These are phyloP conservation scores for Cebidichthys violaceus DNA, from an alignment of 2,113 vertebrate species.

Conservation along the genomic window DNA sequence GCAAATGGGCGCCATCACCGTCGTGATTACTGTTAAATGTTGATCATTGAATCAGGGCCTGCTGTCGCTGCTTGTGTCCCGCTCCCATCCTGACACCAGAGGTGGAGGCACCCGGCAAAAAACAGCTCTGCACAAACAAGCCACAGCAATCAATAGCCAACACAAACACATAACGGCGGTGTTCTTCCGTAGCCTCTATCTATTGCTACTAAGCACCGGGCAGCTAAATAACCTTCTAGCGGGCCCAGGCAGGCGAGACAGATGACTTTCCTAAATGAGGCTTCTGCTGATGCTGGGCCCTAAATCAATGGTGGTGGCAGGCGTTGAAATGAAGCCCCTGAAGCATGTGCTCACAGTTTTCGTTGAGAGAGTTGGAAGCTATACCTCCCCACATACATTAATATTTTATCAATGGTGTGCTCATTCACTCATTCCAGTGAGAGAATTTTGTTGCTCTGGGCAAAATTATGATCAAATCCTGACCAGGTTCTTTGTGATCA, in stretches of 20 bases:
- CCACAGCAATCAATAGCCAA: constrained; percentile 65
- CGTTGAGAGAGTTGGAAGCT: constrained; percentile 46
- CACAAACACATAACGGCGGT: constrained; percentile 51
- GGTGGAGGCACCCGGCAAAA: constrained; percentile 18
- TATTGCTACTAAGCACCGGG: constrained; percentile 49
- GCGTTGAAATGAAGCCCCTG: constrained; percentile 70
- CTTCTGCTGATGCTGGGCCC: constrained; percentile 66
- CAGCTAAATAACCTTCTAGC: constrained; percentile 72
- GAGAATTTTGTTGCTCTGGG: constrained; percentile 66
- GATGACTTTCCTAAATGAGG: constrained; percentile 75
- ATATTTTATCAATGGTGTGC: constrained; percentile 70
- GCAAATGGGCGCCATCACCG: constrained; percentile 29
- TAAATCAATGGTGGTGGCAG: constrained; percentile 78
- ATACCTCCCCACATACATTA: constrained; percentile 53
- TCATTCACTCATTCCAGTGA: constrained; percentile 48
- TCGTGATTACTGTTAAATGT: constrained; percentile 35
- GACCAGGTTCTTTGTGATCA: constrained; percentile 42
- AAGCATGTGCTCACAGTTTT: constrained; percentile 63
- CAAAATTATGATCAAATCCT: constrained; percentile 43
- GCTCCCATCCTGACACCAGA: constrained; percentile 30
- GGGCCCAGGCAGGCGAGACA: constrained; percentile 63
- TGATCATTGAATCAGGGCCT: constrained; percentile 43
- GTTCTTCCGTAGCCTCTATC: constrained; percentile 50
- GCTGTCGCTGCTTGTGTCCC: constrained; percentile 13
- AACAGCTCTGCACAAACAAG: constrained; percentile 59